These are phyloP conservation scores for Mesembrinibis cayennensis DNA, from an alignment of 2,113 vertebrate genomes.

Conservation along the genomic window DNA sequence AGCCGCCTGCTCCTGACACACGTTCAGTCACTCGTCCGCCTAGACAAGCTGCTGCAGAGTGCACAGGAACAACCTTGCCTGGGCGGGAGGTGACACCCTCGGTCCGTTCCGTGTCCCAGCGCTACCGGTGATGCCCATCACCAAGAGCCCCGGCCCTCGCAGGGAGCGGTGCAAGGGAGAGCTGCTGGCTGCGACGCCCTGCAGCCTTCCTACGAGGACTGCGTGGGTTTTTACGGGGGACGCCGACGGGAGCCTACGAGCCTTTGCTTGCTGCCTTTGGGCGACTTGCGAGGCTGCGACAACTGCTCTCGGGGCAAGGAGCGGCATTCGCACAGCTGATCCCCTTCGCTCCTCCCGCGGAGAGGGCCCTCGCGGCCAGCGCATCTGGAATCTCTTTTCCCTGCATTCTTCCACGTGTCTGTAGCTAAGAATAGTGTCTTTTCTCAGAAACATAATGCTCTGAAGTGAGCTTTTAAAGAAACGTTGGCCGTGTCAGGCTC, in stretches of 20 bases:
- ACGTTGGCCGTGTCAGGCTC: neutral
- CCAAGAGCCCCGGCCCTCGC: too few relatives aligned
- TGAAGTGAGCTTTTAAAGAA: neutral
- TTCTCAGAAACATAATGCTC: slow-evolving; percentile 26
- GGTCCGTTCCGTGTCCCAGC: neutral
- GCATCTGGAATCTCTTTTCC: slow-evolving; percentile 51
- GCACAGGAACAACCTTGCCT: neutral
- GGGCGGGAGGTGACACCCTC: neutral
- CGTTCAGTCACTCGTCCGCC: fast-evolving
- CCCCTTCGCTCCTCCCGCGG: neutral
- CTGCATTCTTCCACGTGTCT: neutral
- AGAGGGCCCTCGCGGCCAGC: slow-evolving; percentile 4
- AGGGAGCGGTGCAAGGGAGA: neutral
- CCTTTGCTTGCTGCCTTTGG: neutral
- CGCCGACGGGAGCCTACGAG: neutral
- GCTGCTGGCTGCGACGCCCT: neutral
- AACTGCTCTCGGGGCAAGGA: neutral
- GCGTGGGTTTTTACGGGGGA: neutral
- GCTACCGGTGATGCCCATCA: neutral
- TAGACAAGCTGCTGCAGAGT: neutral
- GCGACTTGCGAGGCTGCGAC: neutral
- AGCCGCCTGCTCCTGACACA: neutral
- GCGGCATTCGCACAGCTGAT: neutral
- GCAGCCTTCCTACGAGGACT: neutral
- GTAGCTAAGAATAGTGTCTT: slow-evolving; percentile 8